Percentiles rank a stretch among this genome's conserved stretches.
These are phyloP conservation scores for Tetramorium parvispinum DNA, from an alignment of 1,140 invertebrate genomes.

Conservation along the genomic window DNA sequence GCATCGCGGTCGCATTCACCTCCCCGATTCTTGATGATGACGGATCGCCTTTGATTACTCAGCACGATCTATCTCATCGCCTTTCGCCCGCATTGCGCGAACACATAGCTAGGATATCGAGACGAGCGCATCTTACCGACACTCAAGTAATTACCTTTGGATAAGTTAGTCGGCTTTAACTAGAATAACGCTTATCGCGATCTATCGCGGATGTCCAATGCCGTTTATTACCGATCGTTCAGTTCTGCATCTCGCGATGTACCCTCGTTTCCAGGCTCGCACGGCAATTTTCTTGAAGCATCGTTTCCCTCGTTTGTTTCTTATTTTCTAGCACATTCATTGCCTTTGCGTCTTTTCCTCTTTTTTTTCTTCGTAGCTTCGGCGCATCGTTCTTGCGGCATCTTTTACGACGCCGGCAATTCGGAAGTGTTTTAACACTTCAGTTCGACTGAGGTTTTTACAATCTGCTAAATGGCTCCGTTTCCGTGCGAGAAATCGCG, in stretches of 20 bases:
- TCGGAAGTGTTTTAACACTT: constrained; percentile 31
- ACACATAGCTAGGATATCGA: background rate
- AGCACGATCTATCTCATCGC: constrained; percentile 72
- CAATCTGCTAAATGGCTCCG: constrained; percentile 27
- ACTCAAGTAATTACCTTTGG: constrained; percentile 68
- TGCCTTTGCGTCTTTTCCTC: background rate
- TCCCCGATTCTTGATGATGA: constrained; percentile 73
- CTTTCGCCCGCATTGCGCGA: constrained; percentile 37
- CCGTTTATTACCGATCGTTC: constrained; percentile 7
- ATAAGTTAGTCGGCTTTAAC: constrained; percentile 56
- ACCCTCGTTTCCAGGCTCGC: constrained; percentile 2
- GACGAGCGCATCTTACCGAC: constrained; percentile 19
- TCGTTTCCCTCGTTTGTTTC: background rate
- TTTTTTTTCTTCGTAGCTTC: background rate
- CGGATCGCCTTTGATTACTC: constrained; percentile 76
- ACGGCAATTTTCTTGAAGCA: background rate
- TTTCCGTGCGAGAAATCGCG: constrained; percentile 44
- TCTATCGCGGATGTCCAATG: background rate
- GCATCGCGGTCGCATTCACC: constrained; percentile 27
- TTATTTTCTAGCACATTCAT: constrained; percentile 1
- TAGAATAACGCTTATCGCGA: constrained; percentile 61
- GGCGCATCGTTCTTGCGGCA: background rate
- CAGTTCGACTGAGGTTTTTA: constrained; percentile 31
- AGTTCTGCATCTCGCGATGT: constrained; percentile 13
- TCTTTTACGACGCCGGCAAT: background rate